Conservation (phyloP, 2,113 vertebrate species). For the Melanocharis versteri region DNA sequence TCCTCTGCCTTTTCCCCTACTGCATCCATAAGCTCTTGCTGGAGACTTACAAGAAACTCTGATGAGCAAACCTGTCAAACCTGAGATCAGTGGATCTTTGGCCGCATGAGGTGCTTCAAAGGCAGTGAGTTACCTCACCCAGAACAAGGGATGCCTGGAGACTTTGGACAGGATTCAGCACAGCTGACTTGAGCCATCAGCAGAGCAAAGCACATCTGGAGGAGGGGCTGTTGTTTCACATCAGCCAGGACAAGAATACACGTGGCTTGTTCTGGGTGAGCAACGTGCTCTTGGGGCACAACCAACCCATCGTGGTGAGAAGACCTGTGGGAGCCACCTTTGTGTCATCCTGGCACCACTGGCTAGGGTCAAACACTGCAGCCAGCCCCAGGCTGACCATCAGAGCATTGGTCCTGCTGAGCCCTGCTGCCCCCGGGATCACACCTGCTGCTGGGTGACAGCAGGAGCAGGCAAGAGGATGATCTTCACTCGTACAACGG, state of each 20-base stretch:
- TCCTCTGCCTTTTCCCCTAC: neutral
- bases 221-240: neutral
- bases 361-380: neutral
- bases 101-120: neutral
- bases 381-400: neutral
- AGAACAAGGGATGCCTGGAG: neutral
- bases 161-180: neutral
- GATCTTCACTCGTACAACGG: rapidly evolving
- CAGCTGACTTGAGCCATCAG: neutral
- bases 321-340: rapidly evolving
- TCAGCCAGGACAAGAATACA: rapidly evolving
- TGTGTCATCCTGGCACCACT: too few species aligned
- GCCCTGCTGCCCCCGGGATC: neutral
- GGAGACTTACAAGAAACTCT: neutral
- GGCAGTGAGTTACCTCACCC: neutral
- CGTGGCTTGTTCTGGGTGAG: neutral
- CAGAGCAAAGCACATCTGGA: neutral
- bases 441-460: neutral
- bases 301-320: neutral
- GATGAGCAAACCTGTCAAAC: neutral
- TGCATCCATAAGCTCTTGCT: neutral
- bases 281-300: rapidly evolving
- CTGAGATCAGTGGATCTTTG: neutral
- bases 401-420: neutral
- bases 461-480: neutral